Percentiles rank a stretch among this genome's conserved stretches.
Conservation (phyloP, 2,888 invertebrate genomes). For the Caenorhabditis becei region DNA sequence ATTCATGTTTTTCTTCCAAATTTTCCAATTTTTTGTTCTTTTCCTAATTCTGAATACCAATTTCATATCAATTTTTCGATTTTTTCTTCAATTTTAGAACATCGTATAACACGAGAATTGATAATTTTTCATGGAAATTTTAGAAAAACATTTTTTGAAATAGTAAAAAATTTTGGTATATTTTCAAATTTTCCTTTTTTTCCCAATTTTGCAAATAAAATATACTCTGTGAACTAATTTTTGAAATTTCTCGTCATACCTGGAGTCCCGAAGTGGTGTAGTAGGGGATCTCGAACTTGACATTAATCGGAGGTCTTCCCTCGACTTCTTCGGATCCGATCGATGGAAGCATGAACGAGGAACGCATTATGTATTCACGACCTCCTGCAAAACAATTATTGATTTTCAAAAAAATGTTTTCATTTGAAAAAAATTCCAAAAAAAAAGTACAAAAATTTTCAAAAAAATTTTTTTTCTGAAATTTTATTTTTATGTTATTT, state of each 20-base stretch:
- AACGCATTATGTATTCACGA: conserved; percentile 97
- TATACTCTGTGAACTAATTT: no score
- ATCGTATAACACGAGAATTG: no score
- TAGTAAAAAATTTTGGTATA: background rate
- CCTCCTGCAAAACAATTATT: conserved; percentile 88
- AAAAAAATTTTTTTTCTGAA: background rate
- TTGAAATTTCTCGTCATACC: conserved; percentile 83
- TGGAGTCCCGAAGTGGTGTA: conserved; percentile 99
- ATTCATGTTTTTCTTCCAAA: background rate
- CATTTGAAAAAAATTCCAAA: background rate
- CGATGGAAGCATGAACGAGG: conserved; percentile 96
- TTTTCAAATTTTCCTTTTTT: background rate
- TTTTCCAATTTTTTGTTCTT: background rate
- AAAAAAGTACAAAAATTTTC: background rate
- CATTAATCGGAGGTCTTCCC: conserved; percentile 97
- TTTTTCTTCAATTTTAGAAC: background rate
- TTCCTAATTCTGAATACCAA: background rate
- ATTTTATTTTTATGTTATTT: no score
- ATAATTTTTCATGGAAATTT: background rate
- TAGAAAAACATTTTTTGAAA: conserved; percentile 1
- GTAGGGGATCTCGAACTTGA: conserved; percentile 99
- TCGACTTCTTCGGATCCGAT: conserved; percentile 95
- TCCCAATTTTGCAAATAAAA: background rate
- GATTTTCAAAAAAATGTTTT: background rate
- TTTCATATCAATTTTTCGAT: background rate